Evolutionary conservation across 2,797 vertebrate species (phyloP), one percentile per base, ranked within the genome.

Genomic region (Leuciscus waleckii): DNA sequence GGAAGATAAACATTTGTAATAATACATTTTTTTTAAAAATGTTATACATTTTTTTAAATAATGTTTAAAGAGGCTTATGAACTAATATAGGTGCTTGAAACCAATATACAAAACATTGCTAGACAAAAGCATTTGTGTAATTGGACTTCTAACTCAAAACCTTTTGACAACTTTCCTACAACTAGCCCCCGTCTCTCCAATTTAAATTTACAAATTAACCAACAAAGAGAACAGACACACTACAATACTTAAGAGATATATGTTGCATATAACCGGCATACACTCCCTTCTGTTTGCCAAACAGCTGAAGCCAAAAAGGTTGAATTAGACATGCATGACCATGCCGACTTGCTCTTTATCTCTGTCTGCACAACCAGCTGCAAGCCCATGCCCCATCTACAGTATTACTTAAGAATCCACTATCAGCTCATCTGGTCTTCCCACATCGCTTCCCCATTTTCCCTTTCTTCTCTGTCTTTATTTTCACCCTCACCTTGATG

Each of bases 261-360:
- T 71, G 14, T 21, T 58, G 13, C 70, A 58, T 43, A n/a, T 21
- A 63, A 35, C 19, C 26, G 35, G 32, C 23, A 49, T 39, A 43
- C 1, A n/a, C 17, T 21, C 58, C 58, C 21, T 63, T 39, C 19
- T 39, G 51, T 58, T 56, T 65, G 32, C 41, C 82, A 65, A n/a
- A 13, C 4, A 73, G n/a, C n/a, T 32, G 85, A 9, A 58, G 49
- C 21, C 46, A 84, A 63, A 49, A 69, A 21, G 13, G 67, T 67
- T 54, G 11, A 69, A 82, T 93, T 91, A 87, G 85, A 84, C 88
- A 92, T 91, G 89, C 92, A 74, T 76, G 76, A 73, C 85, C 81
- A 86, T 88, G 86, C 86, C 79, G 83, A 51, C 78, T 77, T 86
- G 58, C 19, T 78, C 78, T 91, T 92, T 92, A 93, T 93, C 92